phyloP scores from a whole-genome alignment of 2,113 vertebrate genomes.

The Cervus canadensis region DNA sequence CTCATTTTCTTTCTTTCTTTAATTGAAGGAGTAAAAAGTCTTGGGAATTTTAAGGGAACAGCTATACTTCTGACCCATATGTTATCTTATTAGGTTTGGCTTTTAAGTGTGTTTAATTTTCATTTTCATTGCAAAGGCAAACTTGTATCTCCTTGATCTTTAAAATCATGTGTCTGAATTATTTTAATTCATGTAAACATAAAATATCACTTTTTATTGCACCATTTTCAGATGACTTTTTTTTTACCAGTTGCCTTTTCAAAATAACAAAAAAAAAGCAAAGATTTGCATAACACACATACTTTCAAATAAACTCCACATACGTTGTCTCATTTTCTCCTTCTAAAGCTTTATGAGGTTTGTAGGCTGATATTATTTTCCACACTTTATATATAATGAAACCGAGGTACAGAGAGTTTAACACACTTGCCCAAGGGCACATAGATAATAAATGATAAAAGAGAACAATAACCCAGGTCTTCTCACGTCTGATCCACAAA shows the following conservation, averaged over 20 bases:
- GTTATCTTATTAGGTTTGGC: constrained; percentile 7
- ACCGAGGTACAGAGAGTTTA: constrained; percentile 51
- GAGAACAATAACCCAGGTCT: neutral
- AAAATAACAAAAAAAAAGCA: constrained; percentile 48
- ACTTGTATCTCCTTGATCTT: constrained; percentile 38
- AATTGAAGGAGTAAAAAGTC: constrained; percentile 28
- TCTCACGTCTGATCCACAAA: constrained; percentile 42
- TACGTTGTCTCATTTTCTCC: constrained; percentile 29
- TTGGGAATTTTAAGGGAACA: constrained; percentile 23
- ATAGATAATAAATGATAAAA: constrained; percentile 66
- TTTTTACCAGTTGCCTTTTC: constrained; percentile 31
- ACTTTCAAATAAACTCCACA: constrained; percentile 29
- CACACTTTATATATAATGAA: constrained; percentile 66
- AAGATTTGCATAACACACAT: constrained; percentile 44
- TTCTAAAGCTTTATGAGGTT: constrained; percentile 55
- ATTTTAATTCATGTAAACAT: constrained; percentile 33
- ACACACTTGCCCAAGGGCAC: constrained; percentile 48
- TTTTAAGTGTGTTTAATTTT: constrained; percentile 60
- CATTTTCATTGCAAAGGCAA: constrained; percentile 47
- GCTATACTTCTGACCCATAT: neutral
- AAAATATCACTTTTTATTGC: constrained; percentile 2
- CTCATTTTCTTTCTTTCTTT: constrained; percentile 23
- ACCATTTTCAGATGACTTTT: constrained; percentile 36
- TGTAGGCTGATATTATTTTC: constrained; percentile 55
- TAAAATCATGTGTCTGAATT: constrained; percentile 41